Evolutionary conservation across 2,113 vertebrate genomes (phyloP), one percentile per base, ranked within the genome.

Genomic region (Ochotona princeps): DNA sequence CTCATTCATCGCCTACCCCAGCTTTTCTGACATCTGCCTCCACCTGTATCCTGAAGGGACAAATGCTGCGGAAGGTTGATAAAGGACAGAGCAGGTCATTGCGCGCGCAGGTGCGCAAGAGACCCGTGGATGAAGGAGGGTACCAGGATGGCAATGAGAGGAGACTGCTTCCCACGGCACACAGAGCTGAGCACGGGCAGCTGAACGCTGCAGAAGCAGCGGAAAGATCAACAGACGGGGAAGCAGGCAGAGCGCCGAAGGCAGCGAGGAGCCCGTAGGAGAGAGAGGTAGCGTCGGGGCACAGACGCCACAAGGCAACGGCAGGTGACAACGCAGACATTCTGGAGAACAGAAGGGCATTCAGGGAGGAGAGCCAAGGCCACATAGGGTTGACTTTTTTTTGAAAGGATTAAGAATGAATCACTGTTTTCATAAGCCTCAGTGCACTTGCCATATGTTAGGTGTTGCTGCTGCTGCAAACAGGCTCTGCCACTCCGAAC

Each of bases 341-440:
- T 79, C 92, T 60, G 65, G 87, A 81, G 89, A 94, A 95, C 96
- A 96, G 94, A 97, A 94, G 95, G 92, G 73, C 87, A 63, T 73
- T 94, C 87, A 73, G 94, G 91, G 94, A 94, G 92, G 89, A 83
- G 18, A 80, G 94, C 94, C 91, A 96, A 95, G 94, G 93, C 96
- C 94, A 92, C 87, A 73, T 32, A 90, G 96, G 91, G 94, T 28
- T 20, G 70, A 85, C 76, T 54, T 83, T 17, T 83, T 85, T 93
- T 88, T 92, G 87, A 38, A 95, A 95, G 28, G 91, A 97, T 97
- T 97, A 97, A 96, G 90, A 94, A 84, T 98, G 97, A 98, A 96
- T 98, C 97, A 98, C 93, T 96, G 94, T 95, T 95, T 98, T 97
- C 95, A 96, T 94, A 95, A 96, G 96, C 97, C 89, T 96, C 95